Evolutionary conservation across 2,113 vertebrate genomes (phyloP), one percentile per base, ranked within the genome.

Genomic region (Nycticorax nycticorax): DNA sequence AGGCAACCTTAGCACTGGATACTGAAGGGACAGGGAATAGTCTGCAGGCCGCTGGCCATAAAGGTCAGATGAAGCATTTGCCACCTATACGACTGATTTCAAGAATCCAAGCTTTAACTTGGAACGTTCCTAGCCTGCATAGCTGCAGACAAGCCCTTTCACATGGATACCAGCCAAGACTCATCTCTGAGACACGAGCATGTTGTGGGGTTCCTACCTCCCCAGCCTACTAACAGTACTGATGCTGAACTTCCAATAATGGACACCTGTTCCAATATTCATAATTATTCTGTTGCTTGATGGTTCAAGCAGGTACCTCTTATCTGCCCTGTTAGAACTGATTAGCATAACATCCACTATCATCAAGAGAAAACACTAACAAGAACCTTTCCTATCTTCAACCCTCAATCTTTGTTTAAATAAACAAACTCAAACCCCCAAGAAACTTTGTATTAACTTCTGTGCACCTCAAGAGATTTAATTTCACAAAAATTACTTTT

Each of bases 91-190:
- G 8, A 14, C 28, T 30, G 16, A 20, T 32, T 55, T 75, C 14
- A 84, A 56, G 64, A 86, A 81, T 15, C 4, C 6, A 56, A 43
- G 53, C n/a, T 63, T 85, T 39, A 73, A 71, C 27, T 10, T 66
- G 48, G 37, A 59, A 84, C 0, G 0, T 13, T 88, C 21, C n/a
- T 39, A 11, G 10, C 24, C 43, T n/a, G 17, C 13, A 7, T n/a
- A 47, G 55, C 56, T n/a, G 16, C 68, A 80, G 43, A 69, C 8
- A 67, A 86, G 56, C 8, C 43, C 52, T 56, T 83, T 62, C 69
- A 35, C 4, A 6, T 1, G 4, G 41, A 47, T 12, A 50, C 10
- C 37, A 85, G 32, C 41, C 43, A 60, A 69, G 50, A 62, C 24
- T 45, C 48, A 52, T 6, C 22, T 43, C 24, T 39, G 21, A 66